phyloP scores from a whole-genome alignment of 2,888 invertebrate genomes.

The Orthosia incerta region DNA sequence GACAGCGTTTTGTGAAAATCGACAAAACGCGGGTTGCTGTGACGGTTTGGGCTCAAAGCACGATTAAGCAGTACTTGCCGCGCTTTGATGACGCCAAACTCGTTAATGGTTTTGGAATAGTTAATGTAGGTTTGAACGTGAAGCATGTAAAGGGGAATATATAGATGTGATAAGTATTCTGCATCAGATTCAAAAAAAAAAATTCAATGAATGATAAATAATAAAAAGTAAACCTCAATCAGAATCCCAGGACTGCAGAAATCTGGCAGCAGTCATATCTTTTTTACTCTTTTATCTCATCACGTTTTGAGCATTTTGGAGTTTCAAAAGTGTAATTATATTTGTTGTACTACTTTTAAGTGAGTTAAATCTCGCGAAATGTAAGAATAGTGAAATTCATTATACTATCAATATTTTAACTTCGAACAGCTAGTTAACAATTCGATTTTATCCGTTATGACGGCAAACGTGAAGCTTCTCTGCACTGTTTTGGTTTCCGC shows the following conservation, averaged over 20 bases:
- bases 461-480: background rate
- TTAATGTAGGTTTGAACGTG: background rate
- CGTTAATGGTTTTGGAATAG: slow-evolving; percentile 1
- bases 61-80: background rate
- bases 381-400: background rate
- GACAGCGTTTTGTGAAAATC: slow-evolving; percentile 5
- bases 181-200: background rate
- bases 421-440: background rate
- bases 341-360: background rate
- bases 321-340: background rate
- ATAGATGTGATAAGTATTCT: background rate
- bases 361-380: background rate
- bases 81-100: background rate
- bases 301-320: background rate
- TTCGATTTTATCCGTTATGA: background rate
- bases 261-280: background rate
- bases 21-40: background rate
- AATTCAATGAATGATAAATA: background rate
- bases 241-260: too few relatives aligned
- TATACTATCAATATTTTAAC: too few relatives aligned
- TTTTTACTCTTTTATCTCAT: background rate
- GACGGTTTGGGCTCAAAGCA: slow-evolving; percentile 3
- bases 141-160: too few relatives aligned
- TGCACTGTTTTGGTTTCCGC: background rate
- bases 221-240: too few relatives aligned